Evolutionary conservation across 2,888 invertebrate genomes (phyloP), one percentile per base, ranked within the genome.

Genomic region (Tillus elongatus): DNA sequence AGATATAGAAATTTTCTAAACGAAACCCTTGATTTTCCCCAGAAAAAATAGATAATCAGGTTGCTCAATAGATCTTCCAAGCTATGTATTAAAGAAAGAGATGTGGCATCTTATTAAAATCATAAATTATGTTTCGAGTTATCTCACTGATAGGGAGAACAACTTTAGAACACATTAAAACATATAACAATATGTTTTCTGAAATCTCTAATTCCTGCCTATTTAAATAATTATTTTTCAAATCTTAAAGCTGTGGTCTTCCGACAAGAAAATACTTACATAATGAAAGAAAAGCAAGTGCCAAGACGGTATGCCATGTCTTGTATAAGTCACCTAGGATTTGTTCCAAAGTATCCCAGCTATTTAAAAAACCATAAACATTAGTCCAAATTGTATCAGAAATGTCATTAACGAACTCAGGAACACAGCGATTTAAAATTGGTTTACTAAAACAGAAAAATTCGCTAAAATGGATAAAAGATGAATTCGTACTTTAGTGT

Each of bases 331-430:
- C 93, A 33, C 83, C 81, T 19, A 92, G 68, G 61, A 91, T 79
- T 67, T 91, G 88, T 64, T 91, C 88, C 50, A 90, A 75, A 16
- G 83, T 76, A 60, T 90, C 89, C 82, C 90, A 88, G 51, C 82
- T 83, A 58, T 93, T 91, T 30, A 93, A 71, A 51, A 86, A 70
- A 3, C 77, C 79, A 64, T 89, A 88, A 50, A 91, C 75, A 59
- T 84, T 81, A 33, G 70, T 72, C 41, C 81, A 70, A 14, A 82
- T 70, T 46, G 74, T 71, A 26, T 71, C 68, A 1, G 79, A 72
- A 6, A 80, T 65, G 36, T 82, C 79, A 46, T 75, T 73, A 4
- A 82, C 72, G 29, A 76, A 70, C 53, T 74, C 75, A 3, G 93
- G 93, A 49, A 93, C 77, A 64, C 95, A 95, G 40, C 93, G 77